Base-by-base conservation (phyloP, 2,888 invertebrate species). In the Tenthredo livida region DNA sequence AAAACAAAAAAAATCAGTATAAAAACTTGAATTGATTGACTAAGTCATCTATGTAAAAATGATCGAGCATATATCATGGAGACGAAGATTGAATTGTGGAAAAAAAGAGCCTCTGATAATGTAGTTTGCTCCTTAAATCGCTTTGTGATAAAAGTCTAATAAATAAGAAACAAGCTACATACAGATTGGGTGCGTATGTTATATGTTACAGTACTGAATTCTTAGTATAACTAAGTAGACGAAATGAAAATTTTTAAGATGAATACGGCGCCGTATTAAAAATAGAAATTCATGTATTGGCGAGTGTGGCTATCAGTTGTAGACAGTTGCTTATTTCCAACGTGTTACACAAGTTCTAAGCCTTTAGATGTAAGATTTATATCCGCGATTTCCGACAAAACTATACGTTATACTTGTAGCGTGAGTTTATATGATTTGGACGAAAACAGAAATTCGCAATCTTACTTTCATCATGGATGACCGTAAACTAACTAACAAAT, bases 221-320 rank as follows among this genome's bases (percentile, higher is more conserved):
- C 40, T 43, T 73, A 50, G n/a, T 50, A 29, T 54, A 50, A 54
- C 4, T 21, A 43, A 40, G 40, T 73, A 73, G 72, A 73, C 72
- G 43, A 25, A 73, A 25, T 73, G 72, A 37, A 37, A 40, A 25
- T 73, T 73, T 73, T 73, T 73, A 73, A 50, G 29, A 77, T 77
- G 50, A 50, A 40, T 50, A 77, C 47, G 77, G 77, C 77, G 77
- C 77, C 77, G 54, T 77, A 50, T 77, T 54, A 33, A 77, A 77
- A 77, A 77, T 77, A 77, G 77, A 77, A 29, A 33, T 54, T 50
- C 29, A n/a, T 33, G 29, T 17, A 77, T 77, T 50, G 29, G 50
- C 47, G 43, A 43, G 40, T 73, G 21, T 73, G 72, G 43, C 72
- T 73, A 73, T 73, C 72, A 73, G 72, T 73, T 73, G 72, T 21